These are phyloP conservation scores for Leptopilina myrica DNA, from an alignment of 2,888 invertebrate species.

Conservation along the genomic window DNA sequence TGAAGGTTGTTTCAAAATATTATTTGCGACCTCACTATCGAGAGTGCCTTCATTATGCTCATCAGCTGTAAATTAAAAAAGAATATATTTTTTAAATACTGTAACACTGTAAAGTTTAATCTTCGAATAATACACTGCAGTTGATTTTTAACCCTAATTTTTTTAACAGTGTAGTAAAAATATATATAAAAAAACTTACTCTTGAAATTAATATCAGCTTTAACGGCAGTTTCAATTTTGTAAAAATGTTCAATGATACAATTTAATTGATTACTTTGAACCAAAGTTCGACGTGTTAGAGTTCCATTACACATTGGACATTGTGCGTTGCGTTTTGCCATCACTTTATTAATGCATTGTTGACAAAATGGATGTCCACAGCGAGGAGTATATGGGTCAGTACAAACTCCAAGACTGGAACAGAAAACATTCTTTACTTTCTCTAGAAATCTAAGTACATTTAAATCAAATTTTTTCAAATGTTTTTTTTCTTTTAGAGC, in stretches of 20 bases:
- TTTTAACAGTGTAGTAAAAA: too few species aligned
- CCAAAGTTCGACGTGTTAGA: slow-evolving; percentile 58
- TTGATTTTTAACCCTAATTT: too few species aligned
- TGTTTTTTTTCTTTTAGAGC: too few species aligned
- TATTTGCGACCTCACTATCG: too few species aligned
- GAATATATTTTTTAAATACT: too few species aligned
- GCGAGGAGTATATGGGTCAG: slow-evolving; percentile 57
- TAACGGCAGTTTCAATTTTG: slow-evolving; percentile 19
- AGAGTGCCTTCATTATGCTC: too few species aligned
- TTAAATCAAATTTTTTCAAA: too few species aligned
- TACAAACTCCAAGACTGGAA: slow-evolving; percentile 61
- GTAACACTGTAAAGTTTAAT: too few species aligned
- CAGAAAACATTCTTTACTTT: slow-evolving; percentile 40
- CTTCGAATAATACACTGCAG: too few species aligned
- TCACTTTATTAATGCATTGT: slow-evolving; percentile 58
- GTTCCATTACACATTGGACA: slow-evolving; percentile 64
- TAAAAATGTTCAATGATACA: neutral
- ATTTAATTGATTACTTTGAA: slow-evolving; percentile 44
- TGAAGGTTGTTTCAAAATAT: too few species aligned
- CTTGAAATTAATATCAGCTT: neutral
- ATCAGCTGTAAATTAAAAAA: too few species aligned
- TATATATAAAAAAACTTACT: slow-evolving; percentile 17
- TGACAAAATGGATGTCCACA: slow-evolving; percentile 67
- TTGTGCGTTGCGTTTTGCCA: slow-evolving; percentile 49
- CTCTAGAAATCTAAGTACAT: too few species aligned